phyloP scores from a whole-genome alignment of 2,113 vertebrate species.

The Dipodomys stephensi region DNA sequence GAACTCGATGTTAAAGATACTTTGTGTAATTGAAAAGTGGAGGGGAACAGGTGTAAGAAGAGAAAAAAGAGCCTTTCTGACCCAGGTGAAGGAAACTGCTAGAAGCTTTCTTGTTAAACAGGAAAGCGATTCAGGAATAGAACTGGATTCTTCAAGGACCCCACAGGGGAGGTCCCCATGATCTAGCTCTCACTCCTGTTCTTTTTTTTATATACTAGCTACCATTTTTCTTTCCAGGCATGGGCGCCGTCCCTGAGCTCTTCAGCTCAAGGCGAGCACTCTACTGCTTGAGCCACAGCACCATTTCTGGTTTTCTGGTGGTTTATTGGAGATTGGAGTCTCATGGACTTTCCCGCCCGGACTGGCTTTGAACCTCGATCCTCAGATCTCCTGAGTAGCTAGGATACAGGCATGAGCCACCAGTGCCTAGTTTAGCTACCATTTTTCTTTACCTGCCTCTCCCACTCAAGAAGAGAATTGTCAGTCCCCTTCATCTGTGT shows the following conservation, averaged over 20 bases:
- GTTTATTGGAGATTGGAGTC: no score
- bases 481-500: rapidly evolving
- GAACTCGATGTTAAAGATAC: not conserved
- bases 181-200: rapidly evolving
- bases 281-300: no score
- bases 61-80: not conserved
- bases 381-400: no score
- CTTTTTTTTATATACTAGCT: not conserved
- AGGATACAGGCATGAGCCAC: no score
- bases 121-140: not conserved
- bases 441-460: not conserved
- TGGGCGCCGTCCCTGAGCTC: no score
- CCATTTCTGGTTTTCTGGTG: no score
- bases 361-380: no score
- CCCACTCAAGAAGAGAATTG: not conserved
- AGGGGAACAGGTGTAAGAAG: slow-evolving; percentile 51
- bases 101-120: not conserved
- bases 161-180: rapidly evolving
- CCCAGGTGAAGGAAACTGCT: not conserved
- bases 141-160: not conserved
- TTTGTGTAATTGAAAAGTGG: slow-evolving; percentile 43
- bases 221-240: not conserved
- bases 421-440: not conserved
- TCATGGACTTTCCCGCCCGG: no score
- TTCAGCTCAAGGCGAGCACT: no score